Evolutionary conservation across 2,888 invertebrate genomes (phyloP).

Genomic region (Lathronympha strigana): DNA sequence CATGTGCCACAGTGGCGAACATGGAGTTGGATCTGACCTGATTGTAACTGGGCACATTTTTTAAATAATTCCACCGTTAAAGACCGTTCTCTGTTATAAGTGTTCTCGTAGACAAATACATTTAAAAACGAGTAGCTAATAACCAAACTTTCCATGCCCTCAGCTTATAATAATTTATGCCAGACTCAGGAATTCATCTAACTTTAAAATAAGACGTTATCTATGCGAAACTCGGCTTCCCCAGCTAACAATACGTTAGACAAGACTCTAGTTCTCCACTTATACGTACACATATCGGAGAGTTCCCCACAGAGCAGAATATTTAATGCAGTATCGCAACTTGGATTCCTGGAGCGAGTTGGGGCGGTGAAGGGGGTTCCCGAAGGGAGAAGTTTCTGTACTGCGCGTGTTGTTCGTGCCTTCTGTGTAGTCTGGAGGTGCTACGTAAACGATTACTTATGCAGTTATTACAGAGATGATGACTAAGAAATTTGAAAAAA

Average conservation of each 20-base stretch:
- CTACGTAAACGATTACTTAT: constrained; percentile 8
- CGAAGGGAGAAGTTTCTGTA: constrained; percentile 17
- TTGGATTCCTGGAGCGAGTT: constrained; percentile 23
- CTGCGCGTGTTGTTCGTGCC: constrained; percentile 24
- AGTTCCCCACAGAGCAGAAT: constrained; percentile 21
- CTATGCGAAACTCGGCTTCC: constrained; percentile 15
- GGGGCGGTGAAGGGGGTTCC: neutral
- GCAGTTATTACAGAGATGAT: too few species aligned
- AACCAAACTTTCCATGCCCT: neutral
- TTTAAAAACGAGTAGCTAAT: neutral
- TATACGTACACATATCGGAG: constrained; percentile 20
- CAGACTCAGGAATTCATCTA: constrained; percentile 5
- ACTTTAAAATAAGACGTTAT: constrained; percentile 26
- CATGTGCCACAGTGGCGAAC: too few species aligned
- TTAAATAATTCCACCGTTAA: too few species aligned
- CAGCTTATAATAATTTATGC: neutral
- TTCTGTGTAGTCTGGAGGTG: constrained; percentile 1
- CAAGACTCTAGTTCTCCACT: constrained; percentile 5
- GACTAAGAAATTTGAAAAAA: too few species aligned
- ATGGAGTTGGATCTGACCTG: too few species aligned
- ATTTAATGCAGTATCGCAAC: constrained; percentile 34
- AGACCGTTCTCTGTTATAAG: too few species aligned
- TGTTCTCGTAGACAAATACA: too few species aligned
- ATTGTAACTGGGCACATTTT: too few species aligned
- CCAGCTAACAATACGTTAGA: constrained; percentile 31